A percentile compares a stretch with the other conserved stretches of the same genome.
Conservation (phyloP, 1,140 invertebrate genomes). For the Zaprionus tsacasi region DNA sequence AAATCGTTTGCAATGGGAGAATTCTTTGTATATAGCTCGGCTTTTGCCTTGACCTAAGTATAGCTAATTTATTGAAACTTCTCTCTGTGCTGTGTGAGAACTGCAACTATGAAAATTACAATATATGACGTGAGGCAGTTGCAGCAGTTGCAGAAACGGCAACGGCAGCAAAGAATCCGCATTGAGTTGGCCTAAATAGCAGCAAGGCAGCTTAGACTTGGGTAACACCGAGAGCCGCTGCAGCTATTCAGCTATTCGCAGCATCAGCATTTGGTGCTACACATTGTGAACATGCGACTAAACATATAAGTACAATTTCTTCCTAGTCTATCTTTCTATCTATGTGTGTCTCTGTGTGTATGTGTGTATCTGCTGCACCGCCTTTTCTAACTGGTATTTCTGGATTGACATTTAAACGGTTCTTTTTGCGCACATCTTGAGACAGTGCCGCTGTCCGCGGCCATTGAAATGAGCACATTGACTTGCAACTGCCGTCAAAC, state of each 20-base stretch:
- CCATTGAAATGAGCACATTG: constrained; percentile 80
- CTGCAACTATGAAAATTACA: constrained; percentile 35
- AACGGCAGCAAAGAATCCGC: constrained; percentile 35
- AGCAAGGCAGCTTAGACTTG: constrained; percentile 56
- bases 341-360: constrained; percentile 29
- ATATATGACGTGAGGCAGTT: constrained; percentile 39
- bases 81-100: constrained; percentile 6
- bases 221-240: constrained; percentile 50
- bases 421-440: constrained; percentile 80
- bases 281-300: constrained; percentile 70
- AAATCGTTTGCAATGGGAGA: background rate
- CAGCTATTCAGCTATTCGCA: constrained; percentile 13
- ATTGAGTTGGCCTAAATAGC: constrained; percentile 73
- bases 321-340: constrained; percentile 56
- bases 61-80: constrained; percentile 10
- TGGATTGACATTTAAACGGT: constrained; percentile 84
- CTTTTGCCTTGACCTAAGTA: constrained; percentile 11
- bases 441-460: constrained; percentile 60
- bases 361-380: constrained; percentile 49
- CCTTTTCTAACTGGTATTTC: constrained; percentile 82
- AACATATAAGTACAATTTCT: constrained; percentile 77
- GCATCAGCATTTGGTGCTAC: constrained; percentile 65
- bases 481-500: constrained; percentile 66
- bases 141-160: background rate
- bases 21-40: background rate